These are phyloP conservation scores for Barnardius zonarius DNA, from an alignment of 2,113 vertebrate species.

Conservation along the genomic window DNA sequence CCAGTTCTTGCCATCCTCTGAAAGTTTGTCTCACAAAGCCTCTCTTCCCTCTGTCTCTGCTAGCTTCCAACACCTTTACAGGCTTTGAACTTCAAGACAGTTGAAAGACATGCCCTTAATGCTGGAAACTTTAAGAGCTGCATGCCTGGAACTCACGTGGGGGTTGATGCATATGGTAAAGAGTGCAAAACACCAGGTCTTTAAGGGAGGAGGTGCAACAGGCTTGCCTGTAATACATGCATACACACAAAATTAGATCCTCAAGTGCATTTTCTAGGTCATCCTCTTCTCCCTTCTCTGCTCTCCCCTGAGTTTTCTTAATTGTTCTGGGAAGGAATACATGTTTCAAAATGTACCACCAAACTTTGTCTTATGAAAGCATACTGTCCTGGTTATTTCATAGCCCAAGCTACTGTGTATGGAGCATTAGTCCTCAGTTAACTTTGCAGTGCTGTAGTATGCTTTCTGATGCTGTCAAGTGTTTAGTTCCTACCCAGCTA, in stretches of 20 bases:
- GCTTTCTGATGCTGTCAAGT: neutral
- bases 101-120: neutral
- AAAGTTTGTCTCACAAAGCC: neutral
- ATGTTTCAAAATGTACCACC: neutral
- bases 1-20: neutral
- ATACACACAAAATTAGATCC: conserved; percentile 18
- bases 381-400: neutral
- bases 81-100: neutral
- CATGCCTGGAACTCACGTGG: neutral
- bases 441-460: neutral
- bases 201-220: neutral
- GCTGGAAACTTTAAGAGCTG: neutral
- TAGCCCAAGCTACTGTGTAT: neutral
- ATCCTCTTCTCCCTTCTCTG: conserved; percentile 5
- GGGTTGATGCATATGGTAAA: conserved; percentile 2
- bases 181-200: conserved; percentile 25
- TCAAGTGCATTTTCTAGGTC: conserved; percentile 33
- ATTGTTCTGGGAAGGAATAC: conserved; percentile 14
- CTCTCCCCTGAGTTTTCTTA: conserved; percentile 16
- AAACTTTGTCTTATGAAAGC: neutral
- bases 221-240: neutral
- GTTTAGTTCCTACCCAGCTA: neutral
- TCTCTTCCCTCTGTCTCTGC: neutral
- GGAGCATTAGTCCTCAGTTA: neutral
- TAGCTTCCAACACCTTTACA: neutral